Base-by-base conservation (phyloP, 2,113 vertebrate genomes). In the Tachysurus fulvidraco region DNA sequence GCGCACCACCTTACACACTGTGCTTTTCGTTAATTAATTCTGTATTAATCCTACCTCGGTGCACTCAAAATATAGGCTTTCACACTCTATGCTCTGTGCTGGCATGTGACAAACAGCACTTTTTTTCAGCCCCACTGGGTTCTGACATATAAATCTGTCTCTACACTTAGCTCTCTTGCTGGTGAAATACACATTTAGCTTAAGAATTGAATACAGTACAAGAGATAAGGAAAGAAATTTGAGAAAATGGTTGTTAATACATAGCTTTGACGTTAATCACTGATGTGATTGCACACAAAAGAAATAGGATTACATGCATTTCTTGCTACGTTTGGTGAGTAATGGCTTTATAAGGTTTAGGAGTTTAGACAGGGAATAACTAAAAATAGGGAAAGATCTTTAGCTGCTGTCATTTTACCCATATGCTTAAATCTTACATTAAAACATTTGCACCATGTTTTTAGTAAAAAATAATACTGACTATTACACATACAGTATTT, bases 401-500 rank as follows among this genome's bases (percentile, higher is more conserved):
- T 69, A 12, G 91, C 64, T 85, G 16, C 65, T 87, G 91, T 92
- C 92, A 93, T 60, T 60, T 36, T 62, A 62, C 57, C 50, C 28
- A 87, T 84, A 79, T 10, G 54, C 23, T 81, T 78, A 52, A 74
- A 86, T 80, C 25, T 64, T 67, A 67, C 44, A 67, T 50, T 9
- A 69, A 57, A 79, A 74, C 46, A 62, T 84, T 28, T 83, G 87
- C 89, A 88, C 86, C 74, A 84, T 90, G 76, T 88, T 60, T 2
- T 85, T 81, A 83, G 62, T 84, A 67, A 65, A 87, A 89, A 94
- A 94, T 93, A 96, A 96, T 92, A 92, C 95, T 93, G 90, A 91
- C 87, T 91, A 94, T 93, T 92, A 92, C 93, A 95, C 95, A 93
- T 93, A 94, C 94, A 96, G 92, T 95, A 96, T 96, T 94, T 96